A percentile compares a stretch with the other conserved stretches of the same genome.
Conservation (phyloP, 2,888 invertebrate species). For the Acrobasis repandana region DNA sequence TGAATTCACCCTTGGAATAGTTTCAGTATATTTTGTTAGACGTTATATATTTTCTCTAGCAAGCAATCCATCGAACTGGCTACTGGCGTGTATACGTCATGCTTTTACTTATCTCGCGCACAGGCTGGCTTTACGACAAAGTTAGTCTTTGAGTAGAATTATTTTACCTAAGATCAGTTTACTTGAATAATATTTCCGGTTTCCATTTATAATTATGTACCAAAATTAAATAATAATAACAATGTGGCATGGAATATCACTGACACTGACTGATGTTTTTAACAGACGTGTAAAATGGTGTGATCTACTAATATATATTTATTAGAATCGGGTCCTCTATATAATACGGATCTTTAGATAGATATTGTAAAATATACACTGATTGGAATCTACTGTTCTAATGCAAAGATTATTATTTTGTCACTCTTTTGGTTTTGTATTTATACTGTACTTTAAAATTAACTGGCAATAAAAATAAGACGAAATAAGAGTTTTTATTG, state of each 20-base stretch:
- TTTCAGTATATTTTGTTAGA: too few species aligned
- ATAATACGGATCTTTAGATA: slow-evolving; percentile 47
- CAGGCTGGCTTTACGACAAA: too few species aligned
- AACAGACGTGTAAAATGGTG: slow-evolving; percentile 38
- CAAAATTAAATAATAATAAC: too few species aligned
- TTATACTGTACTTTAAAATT: slow-evolving; percentile 65
- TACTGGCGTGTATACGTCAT: too few species aligned
- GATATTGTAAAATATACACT: slow-evolving; percentile 39
- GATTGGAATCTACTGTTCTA: slow-evolving; percentile 23
- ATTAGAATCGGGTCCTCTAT: slow-evolving; percentile 37
- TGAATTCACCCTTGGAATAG: too few species aligned
- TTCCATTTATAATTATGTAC: not conserved
- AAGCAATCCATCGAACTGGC: too few species aligned
- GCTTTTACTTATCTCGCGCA: too few species aligned
- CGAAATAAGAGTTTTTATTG: slow-evolving; percentile 28
- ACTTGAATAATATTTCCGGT: too few species aligned
- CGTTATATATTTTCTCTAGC: not conserved
- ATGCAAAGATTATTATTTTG: slow-evolving; percentile 39
- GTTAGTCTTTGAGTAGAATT: too few species aligned
- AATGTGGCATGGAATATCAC: slow-evolving; percentile 12
- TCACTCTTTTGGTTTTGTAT: slow-evolving; percentile 55
- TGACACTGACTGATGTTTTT: not conserved
- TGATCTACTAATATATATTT: slow-evolving; percentile 44
- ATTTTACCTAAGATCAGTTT: too few species aligned
- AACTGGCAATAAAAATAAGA: slow-evolving; percentile 68